Conservation (phyloP, 2,888 invertebrate species). For the Eupithecia exiguata region DNA sequence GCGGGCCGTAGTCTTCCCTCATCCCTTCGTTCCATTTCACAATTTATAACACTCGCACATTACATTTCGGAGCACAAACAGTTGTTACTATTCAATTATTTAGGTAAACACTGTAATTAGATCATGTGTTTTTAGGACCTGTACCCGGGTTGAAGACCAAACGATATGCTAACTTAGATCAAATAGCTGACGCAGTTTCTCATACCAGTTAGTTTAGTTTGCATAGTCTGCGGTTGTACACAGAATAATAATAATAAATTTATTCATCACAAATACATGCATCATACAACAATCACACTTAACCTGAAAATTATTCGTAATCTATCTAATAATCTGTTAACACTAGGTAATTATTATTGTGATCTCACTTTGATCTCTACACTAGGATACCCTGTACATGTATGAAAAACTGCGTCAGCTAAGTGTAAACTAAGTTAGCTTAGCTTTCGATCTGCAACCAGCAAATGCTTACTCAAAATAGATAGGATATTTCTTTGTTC, state of each 20-base stretch:
- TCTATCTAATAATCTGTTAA: no score
- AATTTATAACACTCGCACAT: constrained; percentile 60
- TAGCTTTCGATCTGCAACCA: background rate
- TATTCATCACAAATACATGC: no score
- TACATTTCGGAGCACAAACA: constrained; percentile 54
- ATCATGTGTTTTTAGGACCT: background rate
- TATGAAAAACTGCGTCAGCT: background rate
- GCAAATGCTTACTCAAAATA: background rate
- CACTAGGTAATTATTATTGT: no score
- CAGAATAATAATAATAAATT: no score
- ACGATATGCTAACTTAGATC: background rate
- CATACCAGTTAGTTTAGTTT: background rate
- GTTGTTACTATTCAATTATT: constrained; percentile 24
- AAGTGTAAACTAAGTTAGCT: background rate
- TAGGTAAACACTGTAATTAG: background rate
- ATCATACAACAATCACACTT: no score
- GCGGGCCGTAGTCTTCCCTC: constrained; percentile 69
- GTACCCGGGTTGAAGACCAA: background rate
- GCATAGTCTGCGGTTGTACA: background rate
- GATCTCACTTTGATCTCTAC: no score
- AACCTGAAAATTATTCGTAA: no score
- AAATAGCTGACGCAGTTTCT: background rate
- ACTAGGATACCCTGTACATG: no score
- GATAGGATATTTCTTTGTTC: background rate
- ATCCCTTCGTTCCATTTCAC: constrained; percentile 76